These are phyloP conservation scores for Chionodraco myersi DNA, from an alignment of 2,113 vertebrate species.

Conservation along the genomic window DNA sequence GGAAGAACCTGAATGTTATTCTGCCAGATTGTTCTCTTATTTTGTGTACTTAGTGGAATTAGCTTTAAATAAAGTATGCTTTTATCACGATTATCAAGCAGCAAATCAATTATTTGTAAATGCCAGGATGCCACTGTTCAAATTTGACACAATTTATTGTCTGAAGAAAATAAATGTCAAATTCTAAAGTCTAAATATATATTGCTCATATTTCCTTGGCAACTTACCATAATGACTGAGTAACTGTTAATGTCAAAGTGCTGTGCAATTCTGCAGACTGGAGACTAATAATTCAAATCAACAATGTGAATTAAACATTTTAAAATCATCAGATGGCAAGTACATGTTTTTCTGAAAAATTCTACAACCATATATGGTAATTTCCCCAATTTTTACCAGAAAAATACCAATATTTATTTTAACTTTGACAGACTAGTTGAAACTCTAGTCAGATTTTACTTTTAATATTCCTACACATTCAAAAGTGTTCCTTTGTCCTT, in stretches of 20 bases:
- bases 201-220: background rate
- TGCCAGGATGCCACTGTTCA: conserved; percentile 46
- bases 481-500: background rate
- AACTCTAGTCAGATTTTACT: background rate
- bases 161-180: conserved; percentile 47
- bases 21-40: conserved; percentile 45
- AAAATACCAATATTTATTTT: background rate
- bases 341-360: background rate
- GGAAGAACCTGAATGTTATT: conserved; percentile 51
- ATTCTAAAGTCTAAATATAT: conserved; percentile 30
- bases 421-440: background rate
- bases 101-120: conserved; percentile 56
- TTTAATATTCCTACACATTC: background rate
- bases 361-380: too few species aligned
- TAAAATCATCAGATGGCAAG: background rate
- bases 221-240: background rate
- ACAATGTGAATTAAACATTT: background rate
- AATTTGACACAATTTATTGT: conserved; percentile 45
- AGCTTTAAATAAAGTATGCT: conserved; percentile 41
- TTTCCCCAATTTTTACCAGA: background rate
- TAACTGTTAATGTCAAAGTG: background rate
- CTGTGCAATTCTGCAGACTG: background rate
- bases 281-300: background rate
- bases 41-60: conserved; percentile 65
- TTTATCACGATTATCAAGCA: conserved; percentile 58